phyloP scores from a whole-genome alignment of 2,113 vertebrate genomes.

The Thamnophis sirtalis region DNA sequence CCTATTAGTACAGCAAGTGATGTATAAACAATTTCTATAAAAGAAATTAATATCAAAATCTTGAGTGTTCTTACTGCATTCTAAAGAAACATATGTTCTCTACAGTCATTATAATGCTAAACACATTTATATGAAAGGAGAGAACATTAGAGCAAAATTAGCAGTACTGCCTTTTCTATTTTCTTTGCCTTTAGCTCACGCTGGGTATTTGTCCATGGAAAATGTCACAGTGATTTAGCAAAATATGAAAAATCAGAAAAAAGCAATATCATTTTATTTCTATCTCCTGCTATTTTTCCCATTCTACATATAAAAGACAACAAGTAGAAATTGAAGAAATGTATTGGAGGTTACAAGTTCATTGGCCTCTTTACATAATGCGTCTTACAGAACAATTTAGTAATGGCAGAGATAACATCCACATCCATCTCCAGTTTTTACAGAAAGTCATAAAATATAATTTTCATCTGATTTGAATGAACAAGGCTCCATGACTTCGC shows the following conservation, averaged over 20 bases:
- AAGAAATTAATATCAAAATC: slow-evolving; percentile 63
- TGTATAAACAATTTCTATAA: slow-evolving; percentile 36
- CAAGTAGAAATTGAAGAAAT: background rate
- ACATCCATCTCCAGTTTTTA: slow-evolving; percentile 25
- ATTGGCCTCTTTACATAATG: background rate
- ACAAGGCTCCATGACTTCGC: slow-evolving; percentile 32
- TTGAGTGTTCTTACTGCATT: slow-evolving; percentile 65
- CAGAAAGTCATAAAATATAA: slow-evolving; percentile 38
- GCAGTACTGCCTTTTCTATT: background rate
- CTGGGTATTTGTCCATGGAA: background rate
- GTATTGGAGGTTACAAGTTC: background rate
- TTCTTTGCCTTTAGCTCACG: background rate
- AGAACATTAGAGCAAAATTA: background rate
- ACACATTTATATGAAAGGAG: background rate
- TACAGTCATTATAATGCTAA: background rate
- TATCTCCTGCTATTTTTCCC: background rate
- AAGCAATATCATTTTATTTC: background rate
- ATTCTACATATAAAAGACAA: background rate
- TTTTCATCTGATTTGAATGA: slow-evolving; percentile 38
- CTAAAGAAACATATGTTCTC: slow-evolving; percentile 34
- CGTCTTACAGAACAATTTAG: background rate
- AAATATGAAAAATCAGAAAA: background rate
- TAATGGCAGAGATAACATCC: background rate
- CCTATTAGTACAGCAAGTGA: slow-evolving; percentile 64
- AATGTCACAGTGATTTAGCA: background rate